Evolutionary conservation across 2,113 vertebrate species (phyloP).

Genomic region (Naja naja): DNA sequence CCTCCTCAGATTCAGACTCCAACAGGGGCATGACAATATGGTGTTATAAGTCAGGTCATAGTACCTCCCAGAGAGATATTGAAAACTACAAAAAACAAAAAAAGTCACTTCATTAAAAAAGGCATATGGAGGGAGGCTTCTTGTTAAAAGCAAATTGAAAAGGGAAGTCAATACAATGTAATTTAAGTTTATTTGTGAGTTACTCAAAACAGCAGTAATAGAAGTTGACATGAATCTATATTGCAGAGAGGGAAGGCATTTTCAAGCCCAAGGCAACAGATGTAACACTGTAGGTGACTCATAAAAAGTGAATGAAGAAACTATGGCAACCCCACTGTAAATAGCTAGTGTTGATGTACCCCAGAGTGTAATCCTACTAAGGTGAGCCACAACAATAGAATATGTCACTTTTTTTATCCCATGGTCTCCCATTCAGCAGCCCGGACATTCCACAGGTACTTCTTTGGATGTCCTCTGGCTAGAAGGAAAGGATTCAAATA

Average conservation of each 20-base stretch:
- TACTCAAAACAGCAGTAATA: neutral
- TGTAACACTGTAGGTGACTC: neutral
- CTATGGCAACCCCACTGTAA: neutral
- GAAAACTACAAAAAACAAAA: neutral
- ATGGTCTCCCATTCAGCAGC: neutral
- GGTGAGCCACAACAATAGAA: neutral
- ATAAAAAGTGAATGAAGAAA: neutral
- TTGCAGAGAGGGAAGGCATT: neutral
- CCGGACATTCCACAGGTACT: neutral
- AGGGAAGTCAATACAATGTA: neutral
- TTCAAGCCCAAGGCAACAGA: neutral
- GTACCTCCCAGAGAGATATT: neutral
- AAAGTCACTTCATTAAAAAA: neutral
- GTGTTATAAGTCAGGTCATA: neutral
- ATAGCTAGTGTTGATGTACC: neutral
- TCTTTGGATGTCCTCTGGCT: neutral
- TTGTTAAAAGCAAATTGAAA: neutral
- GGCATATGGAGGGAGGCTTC: neutral
- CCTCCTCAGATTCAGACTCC: no score
- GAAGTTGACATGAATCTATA: neutral
- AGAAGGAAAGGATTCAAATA: neutral
- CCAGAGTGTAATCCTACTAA: neutral
- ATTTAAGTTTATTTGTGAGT: neutral
- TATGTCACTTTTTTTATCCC: neutral
- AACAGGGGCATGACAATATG: neutral